phyloP scores from a whole-genome alignment of 2,888 invertebrate genomes.

The Phymatocera aterrima region DNA sequence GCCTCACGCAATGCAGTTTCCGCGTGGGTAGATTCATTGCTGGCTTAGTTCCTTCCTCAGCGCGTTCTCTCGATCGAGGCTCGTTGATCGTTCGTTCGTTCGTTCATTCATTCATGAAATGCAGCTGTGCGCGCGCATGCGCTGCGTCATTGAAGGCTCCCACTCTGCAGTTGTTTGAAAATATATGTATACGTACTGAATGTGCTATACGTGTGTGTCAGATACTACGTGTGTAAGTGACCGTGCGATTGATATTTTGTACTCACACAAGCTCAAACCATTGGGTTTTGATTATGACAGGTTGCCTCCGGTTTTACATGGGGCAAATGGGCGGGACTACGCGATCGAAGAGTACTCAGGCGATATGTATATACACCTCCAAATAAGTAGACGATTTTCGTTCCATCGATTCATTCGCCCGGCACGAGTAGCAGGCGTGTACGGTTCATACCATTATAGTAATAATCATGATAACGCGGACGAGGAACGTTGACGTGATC shows the following conservation, averaged over 20 bases:
- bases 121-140: slow-evolving; percentile 58
- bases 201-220: background rate
- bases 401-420: slow-evolving; percentile 25
- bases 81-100: slow-evolving; percentile 46
- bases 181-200: background rate
- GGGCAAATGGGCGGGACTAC: slow-evolving; percentile 40
- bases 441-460: background rate
- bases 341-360: slow-evolving; percentile 12
- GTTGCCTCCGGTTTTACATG: slow-evolving; percentile 25
- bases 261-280: background rate
- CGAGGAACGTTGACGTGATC: background rate
- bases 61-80: slow-evolving; percentile 46
- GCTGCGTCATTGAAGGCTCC: slow-evolving; percentile 35
- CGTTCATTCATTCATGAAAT: slow-evolving; percentile 64
- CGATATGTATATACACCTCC: slow-evolving; percentile 28
- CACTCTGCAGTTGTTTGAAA: slow-evolving; percentile 41
- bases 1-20: slow-evolving; percentile 31
- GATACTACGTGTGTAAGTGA: background rate
- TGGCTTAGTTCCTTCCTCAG: slow-evolving; percentile 25
- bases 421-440: background rate
- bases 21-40: slow-evolving; percentile 39
- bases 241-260: slow-evolving; percentile 8
- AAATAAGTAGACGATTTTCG: slow-evolving; percentile 39
- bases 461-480: background rate
- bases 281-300: slow-evolving; percentile 40